phyloP scores from a whole-genome alignment of 1,140 invertebrate species.

The Papilio dardanus region DNA sequence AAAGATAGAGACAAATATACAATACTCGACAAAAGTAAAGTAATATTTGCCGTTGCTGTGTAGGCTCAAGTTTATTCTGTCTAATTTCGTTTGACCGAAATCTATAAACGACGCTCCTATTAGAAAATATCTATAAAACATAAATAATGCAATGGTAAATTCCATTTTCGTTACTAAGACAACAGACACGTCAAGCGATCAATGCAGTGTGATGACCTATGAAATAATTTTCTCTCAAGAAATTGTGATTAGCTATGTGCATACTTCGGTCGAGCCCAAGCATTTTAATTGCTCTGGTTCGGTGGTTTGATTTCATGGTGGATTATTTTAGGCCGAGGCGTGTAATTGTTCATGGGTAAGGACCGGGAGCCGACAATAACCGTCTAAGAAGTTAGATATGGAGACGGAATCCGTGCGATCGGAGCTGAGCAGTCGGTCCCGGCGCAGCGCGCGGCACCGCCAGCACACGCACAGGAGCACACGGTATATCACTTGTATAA shows the following conservation, averaged over 20 bases:
- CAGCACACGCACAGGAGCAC: conserved; percentile 84
- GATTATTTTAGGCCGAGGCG: conserved; percentile 61
- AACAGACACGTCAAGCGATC: conserved; percentile 10
- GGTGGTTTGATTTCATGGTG: conserved; percentile 65
- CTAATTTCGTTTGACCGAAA: conserved; percentile 62
- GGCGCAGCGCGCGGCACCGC: conserved; percentile 83
- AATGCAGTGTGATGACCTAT: neutral
- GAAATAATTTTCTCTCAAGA: conserved; percentile 4
- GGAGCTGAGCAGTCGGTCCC: conserved; percentile 84
- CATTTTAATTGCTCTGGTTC: conserved; percentile 75
- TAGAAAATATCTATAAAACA: conserved; percentile 62
- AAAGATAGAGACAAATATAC: neutral
- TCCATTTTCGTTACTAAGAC: conserved; percentile 37
- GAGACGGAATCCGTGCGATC: conserved; percentile 86
- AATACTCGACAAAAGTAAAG: neutral
- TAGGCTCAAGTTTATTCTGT: conserved; percentile 15
- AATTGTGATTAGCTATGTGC: conserved; percentile 46
- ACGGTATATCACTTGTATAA: conserved; percentile 69
- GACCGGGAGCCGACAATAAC: conserved; percentile 45
- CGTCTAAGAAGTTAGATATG: conserved; percentile 70
- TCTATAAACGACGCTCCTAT: conserved; percentile 66
- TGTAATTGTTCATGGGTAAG: conserved; percentile 69
- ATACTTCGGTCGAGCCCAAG: conserved; percentile 59
- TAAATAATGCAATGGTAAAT: conserved; percentile 70
- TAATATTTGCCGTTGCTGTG: neutral